A percentile compares a stretch with the other conserved stretches of the same genome.
phyloP scores from a whole-genome alignment of 2,113 vertebrate genomes.

The Phalacrocorax carbo region DNA sequence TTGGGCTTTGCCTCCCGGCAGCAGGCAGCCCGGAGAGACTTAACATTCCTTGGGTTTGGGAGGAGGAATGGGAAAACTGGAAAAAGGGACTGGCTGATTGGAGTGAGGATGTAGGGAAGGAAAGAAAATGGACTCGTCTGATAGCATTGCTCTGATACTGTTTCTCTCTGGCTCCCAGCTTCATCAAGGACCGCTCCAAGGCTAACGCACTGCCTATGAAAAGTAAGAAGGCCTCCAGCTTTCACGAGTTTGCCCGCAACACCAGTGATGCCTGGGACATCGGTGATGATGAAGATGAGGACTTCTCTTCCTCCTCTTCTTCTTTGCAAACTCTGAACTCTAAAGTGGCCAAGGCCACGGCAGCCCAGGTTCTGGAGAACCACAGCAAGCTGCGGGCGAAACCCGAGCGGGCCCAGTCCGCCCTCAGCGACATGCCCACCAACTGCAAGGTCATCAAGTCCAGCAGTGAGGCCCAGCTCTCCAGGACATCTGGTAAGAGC shows the following conservation, averaged over 20 bases:
- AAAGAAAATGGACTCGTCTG: not conserved
- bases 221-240: constrained; percentile 90
- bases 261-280: constrained; percentile 97
- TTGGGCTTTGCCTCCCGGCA: not conserved
- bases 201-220: constrained; percentile 79
- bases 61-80: not conserved
- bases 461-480: constrained; percentile 85
- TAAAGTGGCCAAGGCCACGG: constrained; percentile 71
- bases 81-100: not conserved
- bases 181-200: constrained; percentile 86
- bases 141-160: not conserved
- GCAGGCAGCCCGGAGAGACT: not conserved
- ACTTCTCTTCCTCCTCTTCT: constrained; percentile 65
- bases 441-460: constrained; percentile 87
- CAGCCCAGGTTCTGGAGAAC: constrained; percentile 69
- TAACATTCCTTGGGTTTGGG: not conserved
- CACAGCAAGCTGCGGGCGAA: constrained; percentile 70
- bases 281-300: constrained; percentile 87
- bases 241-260: constrained; percentile 92
- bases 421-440: constrained; percentile 52
- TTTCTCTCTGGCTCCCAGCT: constrained; percentile 73
- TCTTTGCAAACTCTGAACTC: constrained; percentile 74
- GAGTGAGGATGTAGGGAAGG: not conserved
- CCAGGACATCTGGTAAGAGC: constrained; percentile 81
- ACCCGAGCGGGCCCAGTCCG: constrained; percentile 63